Conservation (phyloP, 2,888 invertebrate species). For the Scaptomyza tumidula region DNA sequence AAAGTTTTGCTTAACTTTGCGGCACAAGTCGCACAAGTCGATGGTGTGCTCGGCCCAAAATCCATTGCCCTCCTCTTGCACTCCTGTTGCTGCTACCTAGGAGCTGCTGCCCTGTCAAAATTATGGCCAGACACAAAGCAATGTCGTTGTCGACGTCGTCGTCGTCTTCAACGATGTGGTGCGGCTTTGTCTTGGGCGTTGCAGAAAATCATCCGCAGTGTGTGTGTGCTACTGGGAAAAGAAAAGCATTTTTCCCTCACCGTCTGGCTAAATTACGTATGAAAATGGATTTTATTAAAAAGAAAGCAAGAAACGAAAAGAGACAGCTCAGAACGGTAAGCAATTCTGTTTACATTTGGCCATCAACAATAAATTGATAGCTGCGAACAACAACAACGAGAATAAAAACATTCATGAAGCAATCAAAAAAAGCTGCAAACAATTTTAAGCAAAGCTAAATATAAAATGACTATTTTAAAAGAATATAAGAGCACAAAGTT, state of each 20-base stretch:
- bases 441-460: conserved; percentile 2
- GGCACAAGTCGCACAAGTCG: conserved; percentile 39
- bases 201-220: conserved; percentile 73
- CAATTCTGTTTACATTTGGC: conserved; percentile 37
- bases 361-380: conserved; percentile 55
- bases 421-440: conserved; percentile 30
- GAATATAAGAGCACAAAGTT: not conserved
- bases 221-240: conserved; percentile 13
- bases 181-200: conserved; percentile 71
- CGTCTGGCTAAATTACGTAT: conserved; percentile 74
- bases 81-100: conserved; percentile 21
- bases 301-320: conserved; percentile 1
- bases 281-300: conserved; percentile 80
- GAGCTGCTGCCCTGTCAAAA: conserved; percentile 59
- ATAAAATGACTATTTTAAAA: not conserved
- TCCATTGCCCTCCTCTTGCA: conserved; percentile 11
- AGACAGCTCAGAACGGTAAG: conserved; percentile 26
- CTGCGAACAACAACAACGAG: conserved; percentile 20
- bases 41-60: conserved; percentile 22
- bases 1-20: conserved; percentile 81
- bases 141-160: conserved; percentile 50
- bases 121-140: conserved; percentile 80
- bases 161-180: conserved; percentile 54
- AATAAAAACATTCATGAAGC: conserved; percentile 31
- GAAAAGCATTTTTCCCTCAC: not conserved